These are phyloP conservation scores for Sphaerodactylus townsendi DNA, from an alignment of 2,113 vertebrate genomes.

Conservation along the genomic window DNA sequence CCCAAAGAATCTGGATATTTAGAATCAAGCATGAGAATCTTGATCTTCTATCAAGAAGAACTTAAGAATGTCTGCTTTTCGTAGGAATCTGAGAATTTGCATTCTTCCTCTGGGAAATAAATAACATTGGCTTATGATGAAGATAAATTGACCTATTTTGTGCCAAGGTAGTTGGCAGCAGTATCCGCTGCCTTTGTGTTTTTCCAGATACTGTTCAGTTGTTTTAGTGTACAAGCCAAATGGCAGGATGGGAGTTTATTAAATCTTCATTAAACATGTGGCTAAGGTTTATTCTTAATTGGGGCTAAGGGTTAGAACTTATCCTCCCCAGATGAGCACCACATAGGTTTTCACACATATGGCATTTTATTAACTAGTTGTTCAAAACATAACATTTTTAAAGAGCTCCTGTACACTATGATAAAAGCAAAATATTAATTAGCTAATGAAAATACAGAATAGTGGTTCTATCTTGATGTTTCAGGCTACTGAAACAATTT, in stretches of 20 bases:
- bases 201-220: background rate
- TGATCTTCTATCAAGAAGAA: background rate
- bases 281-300: background rate
- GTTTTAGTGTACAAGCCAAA: slow-evolving; percentile 1
- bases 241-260: slow-evolving; percentile 1
- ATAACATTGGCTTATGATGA: background rate
- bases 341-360: background rate
- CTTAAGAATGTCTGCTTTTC: background rate
- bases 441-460: background rate
- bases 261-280: background rate
- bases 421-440: background rate
- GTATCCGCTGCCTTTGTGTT: background rate
- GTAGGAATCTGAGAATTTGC: background rate
- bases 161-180: slow-evolving; percentile 13
- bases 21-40: background rate
- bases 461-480: background rate
- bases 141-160: slow-evolving; percentile 5
- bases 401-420: background rate
- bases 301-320: background rate
- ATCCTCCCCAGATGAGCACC: background rate
- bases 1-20: background rate
- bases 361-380: background rate
- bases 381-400: background rate
- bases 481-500: background rate
- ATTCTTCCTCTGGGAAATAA: background rate